Percentiles rank a stretch among this genome's conserved stretches.
These are phyloP conservation scores for Palaemon carinicauda DNA, from an alignment of 1,140 invertebrate species.

Conservation along the genomic window DNA sequence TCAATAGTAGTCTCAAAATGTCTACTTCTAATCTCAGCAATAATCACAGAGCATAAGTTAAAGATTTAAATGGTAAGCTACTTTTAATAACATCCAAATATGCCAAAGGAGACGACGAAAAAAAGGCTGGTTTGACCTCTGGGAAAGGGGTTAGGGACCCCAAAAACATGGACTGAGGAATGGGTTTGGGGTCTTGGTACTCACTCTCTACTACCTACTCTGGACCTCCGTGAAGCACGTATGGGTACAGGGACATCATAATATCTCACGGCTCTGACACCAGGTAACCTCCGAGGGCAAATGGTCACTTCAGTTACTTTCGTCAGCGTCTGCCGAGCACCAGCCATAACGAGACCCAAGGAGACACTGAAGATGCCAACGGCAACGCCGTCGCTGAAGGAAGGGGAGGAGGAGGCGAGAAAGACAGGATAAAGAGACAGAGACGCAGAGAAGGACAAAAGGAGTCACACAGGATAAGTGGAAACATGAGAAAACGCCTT, in stretches of 20 bases:
- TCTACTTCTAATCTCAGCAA: no score
- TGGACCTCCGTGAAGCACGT: not conserved
- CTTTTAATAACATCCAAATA: no score
- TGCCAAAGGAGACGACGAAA: no score
- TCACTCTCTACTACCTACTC: constrained; percentile 32
- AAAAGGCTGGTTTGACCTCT: not conserved
- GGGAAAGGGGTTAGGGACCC: not conserved
- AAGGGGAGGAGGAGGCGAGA: no score
- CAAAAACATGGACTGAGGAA: not conserved
- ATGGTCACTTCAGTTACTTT: constrained; percentile 45
- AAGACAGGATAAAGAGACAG: no score
- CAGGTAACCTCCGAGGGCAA: constrained; percentile 24
- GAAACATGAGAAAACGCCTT: no score
- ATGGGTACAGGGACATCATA: constrained; percentile 40
- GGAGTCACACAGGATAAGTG: no score
- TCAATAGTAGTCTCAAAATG: no score
- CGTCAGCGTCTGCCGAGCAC: not conserved
- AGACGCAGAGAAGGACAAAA: no score
- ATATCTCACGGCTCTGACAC: constrained; percentile 40
- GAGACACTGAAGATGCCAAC: not conserved
- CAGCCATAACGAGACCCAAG: constrained; percentile 22
- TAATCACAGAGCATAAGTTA: no score
- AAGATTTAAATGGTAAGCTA: no score
- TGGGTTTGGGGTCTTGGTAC: not conserved
- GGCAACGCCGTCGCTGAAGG: no score